A percentile compares a stretch with the other conserved stretches of the same genome.
phyloP scores from a whole-genome alignment of 2,797 vertebrate species.

The Spinus pinus region DNA sequence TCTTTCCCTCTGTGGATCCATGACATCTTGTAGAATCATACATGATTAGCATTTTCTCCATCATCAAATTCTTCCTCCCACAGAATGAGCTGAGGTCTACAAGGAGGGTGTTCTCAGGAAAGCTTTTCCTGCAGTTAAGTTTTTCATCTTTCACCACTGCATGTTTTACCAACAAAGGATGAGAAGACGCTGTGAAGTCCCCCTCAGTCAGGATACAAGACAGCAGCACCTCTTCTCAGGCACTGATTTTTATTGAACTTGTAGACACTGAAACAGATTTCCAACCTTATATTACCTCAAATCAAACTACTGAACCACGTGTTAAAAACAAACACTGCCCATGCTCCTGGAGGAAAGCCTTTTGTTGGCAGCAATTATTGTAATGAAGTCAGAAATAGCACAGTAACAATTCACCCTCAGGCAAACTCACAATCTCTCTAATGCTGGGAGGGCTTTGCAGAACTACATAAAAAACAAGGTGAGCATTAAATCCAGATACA shows the following conservation, averaged over 20 bases:
- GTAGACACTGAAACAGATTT: not conserved
- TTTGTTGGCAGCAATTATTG: not conserved
- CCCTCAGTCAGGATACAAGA: not conserved
- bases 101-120: not conserved
- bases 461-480: not conserved
- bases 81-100: not conserved
- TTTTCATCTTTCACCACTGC: not conserved
- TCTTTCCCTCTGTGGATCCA: not conserved
- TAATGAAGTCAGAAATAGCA: not conserved
- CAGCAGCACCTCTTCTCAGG: not conserved
- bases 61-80: not conserved
- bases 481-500: not conserved
- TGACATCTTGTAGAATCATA: not conserved
- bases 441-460: not conserved
- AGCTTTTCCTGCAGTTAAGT: not conserved
- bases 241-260: not conserved
- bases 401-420: not conserved
- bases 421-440: not conserved
- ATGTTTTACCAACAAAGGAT: not conserved
- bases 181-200: accelerated
- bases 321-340: not conserved
- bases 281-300: not conserved
- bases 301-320: not conserved
- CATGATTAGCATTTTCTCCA: not conserved
- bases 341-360: not conserved